These are phyloP conservation scores for Gonocerus acuteangulatus DNA, from an alignment of 2,888 invertebrate species.

Conservation along the genomic window DNA sequence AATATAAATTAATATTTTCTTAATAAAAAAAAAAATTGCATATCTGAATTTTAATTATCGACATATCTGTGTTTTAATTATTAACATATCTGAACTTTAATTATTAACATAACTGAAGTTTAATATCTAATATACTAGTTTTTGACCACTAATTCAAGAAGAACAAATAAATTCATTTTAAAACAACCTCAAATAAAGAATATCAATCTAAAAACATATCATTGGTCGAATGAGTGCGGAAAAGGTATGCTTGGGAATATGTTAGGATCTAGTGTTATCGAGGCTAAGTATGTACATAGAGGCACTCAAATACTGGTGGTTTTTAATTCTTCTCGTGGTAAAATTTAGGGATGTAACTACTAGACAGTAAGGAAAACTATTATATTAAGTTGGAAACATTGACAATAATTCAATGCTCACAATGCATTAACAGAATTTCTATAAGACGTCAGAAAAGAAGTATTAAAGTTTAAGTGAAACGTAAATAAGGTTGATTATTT, in stretches of 20 bases:
- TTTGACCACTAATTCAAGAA: constrained; percentile 1
- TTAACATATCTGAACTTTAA: no score
- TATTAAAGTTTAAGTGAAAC: constrained; percentile 11
- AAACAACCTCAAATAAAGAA: constrained; percentile 32
- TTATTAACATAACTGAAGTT: no score
- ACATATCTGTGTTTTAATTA: no score
- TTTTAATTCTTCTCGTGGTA: neutral
- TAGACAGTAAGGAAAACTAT: constrained; percentile 15
- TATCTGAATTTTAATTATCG: no score
- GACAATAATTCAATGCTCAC: constrained; percentile 30
- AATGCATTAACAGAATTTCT: constrained; percentile 13
- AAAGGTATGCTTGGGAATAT: constrained; percentile 10
- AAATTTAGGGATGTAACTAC: constrained; percentile 4
- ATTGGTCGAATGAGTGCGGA: constrained; percentile 28
- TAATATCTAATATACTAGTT: neutral
- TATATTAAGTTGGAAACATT: constrained; percentile 25
- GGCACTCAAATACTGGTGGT: neutral
- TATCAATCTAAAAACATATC: constrained; percentile 36
- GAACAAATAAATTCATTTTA: constrained; percentile 18
- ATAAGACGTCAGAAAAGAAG: neutral
- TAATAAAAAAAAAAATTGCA: no score
- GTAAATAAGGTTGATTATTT: constrained; percentile 10
- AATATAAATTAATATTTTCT: no score
- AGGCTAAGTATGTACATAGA: neutral
- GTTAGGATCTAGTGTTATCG: no score